Conservation (phyloP, 2,113 vertebrate species). For the Dipodomys ordii region DNA sequence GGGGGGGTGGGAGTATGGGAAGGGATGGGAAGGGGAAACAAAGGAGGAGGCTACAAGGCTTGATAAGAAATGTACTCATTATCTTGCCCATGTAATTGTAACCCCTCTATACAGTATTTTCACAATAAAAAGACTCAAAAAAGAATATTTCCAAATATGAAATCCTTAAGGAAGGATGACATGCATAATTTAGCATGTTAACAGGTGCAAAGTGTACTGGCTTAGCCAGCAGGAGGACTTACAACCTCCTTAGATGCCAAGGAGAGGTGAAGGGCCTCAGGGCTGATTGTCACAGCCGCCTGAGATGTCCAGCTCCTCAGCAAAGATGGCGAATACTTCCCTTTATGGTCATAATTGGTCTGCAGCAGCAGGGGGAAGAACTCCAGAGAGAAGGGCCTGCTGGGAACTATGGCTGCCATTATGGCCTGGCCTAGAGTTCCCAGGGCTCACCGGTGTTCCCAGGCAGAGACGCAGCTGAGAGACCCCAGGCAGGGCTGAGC, state of each 20-base stretch:
- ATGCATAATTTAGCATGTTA: not conserved
- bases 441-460: not conserved
- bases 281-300: not conserved
- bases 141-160: not conserved
- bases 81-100: too few species aligned
- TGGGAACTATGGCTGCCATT: not conserved
- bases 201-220: not conserved
- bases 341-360: not conserved
- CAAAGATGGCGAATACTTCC: not conserved
- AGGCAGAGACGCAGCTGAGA: not conserved
- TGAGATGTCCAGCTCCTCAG: fast-evolving
- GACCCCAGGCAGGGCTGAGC: not conserved
- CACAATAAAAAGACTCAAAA: too few species aligned
- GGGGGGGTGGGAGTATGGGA: too few species aligned
- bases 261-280: not conserved
- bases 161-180: not conserved
- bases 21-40: too few species aligned
- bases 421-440: not conserved
- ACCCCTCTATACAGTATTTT: too few species aligned
- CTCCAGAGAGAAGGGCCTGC: not conserved
- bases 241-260: not conserved
- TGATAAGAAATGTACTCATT: too few species aligned
- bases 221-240: not conserved
- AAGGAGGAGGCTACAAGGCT: too few species aligned
- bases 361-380: not conserved